These are phyloP conservation scores for Notoglanidium macrostoma DNA, from an alignment of 2,797 vertebrate species.

Conservation along the genomic window DNA sequence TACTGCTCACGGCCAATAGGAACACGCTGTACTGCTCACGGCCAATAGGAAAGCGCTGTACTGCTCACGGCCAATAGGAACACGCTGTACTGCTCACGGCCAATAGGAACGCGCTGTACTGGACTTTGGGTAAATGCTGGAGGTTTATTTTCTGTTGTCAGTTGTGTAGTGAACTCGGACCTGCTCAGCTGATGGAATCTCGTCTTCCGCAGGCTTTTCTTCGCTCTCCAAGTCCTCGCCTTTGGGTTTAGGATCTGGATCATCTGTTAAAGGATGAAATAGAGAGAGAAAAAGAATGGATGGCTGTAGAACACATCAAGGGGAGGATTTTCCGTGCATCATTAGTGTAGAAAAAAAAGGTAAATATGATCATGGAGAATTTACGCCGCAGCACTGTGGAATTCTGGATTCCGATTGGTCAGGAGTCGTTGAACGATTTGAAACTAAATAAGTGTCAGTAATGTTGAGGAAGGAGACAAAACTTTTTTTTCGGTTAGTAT, in stretches of 20 bases:
- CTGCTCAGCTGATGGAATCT: constrained; percentile 66
- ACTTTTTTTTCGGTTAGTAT: background rate
- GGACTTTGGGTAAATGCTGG: background rate
- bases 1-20: background rate
- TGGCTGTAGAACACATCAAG: constrained; percentile 62
- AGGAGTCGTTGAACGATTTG: background rate
- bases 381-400: background rate
- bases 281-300: background rate
- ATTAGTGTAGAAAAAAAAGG: background rate
- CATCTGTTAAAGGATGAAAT: constrained; percentile 63
- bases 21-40: background rate
- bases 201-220: constrained; percentile 66
- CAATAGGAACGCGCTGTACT: background rate
- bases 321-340: constrained; percentile 5
- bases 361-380: background rate
- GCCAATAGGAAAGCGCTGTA: background rate
- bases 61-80: background rate
- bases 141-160: background rate
- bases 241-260: constrained; percentile 73
- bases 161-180: background rate
- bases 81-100: background rate
- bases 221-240: constrained; percentile 67
- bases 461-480: background rate
- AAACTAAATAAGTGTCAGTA: background rate
- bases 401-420: background rate